Evolutionary conservation across 2,888 invertebrate species (phyloP).

Genomic region (Rotaria socialis): DNA sequence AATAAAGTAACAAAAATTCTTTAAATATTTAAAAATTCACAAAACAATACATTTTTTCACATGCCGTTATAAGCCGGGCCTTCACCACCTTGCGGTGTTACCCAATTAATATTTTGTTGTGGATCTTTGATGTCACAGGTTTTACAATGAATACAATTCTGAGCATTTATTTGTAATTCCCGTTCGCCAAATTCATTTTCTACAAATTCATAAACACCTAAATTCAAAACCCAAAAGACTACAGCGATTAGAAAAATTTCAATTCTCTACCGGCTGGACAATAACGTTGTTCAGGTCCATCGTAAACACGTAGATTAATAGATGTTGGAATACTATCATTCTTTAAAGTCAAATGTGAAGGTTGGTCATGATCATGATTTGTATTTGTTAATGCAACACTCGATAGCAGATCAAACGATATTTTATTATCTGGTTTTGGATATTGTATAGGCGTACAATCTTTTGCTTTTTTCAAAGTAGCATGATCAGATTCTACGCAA

Average conservation of each 20-base stretch:
- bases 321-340: slow-evolving; percentile 84
- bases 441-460: slow-evolving; percentile 82
- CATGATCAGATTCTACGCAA: slow-evolving; percentile 67
- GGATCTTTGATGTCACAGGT: slow-evolving; percentile 99
- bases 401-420: slow-evolving; percentile 89
- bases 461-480: slow-evolving; percentile 75
- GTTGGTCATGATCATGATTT: slow-evolving; percentile 95
- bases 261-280: slow-evolving; percentile 82
- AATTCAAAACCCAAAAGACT: slow-evolving; percentile 64
- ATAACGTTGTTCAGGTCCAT: slow-evolving; percentile 90
- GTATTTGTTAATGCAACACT: slow-evolving; percentile 95
- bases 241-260: not conserved
- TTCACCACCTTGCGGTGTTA: slow-evolving; percentile 94
- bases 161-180: slow-evolving; percentile 91
- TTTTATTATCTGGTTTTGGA: slow-evolving; percentile 89
- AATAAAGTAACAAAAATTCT: no score
- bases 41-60: slow-evolving; percentile 61
- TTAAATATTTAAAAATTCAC: no score
- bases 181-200: slow-evolving; percentile 78
- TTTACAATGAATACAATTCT: slow-evolving; percentile 98
- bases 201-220: slow-evolving; percentile 84
- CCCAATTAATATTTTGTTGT: slow-evolving; percentile 98
- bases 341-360: slow-evolving; percentile 83
- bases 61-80: slow-evolving; percentile 99
- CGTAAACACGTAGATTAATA: slow-evolving; percentile 75